These are phyloP conservation scores for Sepioteuthis lessoniana DNA, from an alignment of 2,888 invertebrate species.

Conservation along the genomic window DNA sequence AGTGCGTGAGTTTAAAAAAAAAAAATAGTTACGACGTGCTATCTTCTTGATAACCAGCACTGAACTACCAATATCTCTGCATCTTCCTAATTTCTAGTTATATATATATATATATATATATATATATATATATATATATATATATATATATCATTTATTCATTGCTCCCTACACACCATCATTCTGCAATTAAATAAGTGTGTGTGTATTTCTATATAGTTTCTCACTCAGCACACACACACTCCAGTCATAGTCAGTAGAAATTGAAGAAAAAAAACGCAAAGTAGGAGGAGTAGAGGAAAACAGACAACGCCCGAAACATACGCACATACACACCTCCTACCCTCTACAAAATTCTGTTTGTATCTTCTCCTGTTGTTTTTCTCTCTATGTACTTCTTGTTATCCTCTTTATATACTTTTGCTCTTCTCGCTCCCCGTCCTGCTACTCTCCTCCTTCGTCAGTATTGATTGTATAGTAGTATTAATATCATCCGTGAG, in stretches of 20 bases:
- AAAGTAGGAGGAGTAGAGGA: neutral
- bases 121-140: neutral
- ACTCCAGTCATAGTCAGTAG: neutral
- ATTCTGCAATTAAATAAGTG: neutral
- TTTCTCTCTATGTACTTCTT: neutral
- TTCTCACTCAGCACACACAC: neutral
- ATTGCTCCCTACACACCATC: neutral
- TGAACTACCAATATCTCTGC: no score
- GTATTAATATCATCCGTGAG: neutral
- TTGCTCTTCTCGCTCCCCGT: neutral
- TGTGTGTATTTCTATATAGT: neutral
- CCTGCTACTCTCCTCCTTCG: neutral
- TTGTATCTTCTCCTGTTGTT: neutral
- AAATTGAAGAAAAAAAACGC: neutral
- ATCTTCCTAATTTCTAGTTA: no score
- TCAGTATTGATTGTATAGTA: slow-evolving; percentile 5
- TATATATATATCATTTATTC: neutral
- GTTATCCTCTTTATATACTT: neutral
- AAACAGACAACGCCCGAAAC: neutral
- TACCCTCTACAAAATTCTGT: neutral
- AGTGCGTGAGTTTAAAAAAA: no score
- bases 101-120: neutral
- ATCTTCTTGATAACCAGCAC: no score
- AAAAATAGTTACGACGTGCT: no score
- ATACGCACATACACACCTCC: neutral